A percentile compares a stretch with the other conserved stretches of the same genome.
Conservation (phyloP, 2,797 vertebrate species). For the Melanotaenia pygmaea region DNA sequence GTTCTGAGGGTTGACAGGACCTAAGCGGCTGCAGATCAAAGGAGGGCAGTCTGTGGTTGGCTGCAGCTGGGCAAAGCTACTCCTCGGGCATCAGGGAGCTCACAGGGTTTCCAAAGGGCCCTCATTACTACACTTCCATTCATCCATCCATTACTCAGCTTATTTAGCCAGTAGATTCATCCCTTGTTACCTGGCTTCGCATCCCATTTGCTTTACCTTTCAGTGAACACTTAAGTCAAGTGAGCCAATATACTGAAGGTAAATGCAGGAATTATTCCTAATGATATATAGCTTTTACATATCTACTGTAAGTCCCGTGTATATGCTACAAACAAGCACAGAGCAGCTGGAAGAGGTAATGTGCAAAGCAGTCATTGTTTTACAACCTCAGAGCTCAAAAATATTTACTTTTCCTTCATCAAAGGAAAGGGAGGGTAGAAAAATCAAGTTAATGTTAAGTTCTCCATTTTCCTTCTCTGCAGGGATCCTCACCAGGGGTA, state of each 20-base stretch:
- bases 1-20: constrained; percentile 48
- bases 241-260: constrained; percentile 35
- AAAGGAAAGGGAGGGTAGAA: neutral
- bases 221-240: constrained; percentile 40
- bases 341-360: constrained; percentile 1
- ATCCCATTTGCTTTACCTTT: constrained; percentile 35
- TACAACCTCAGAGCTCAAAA: constrained; percentile 4
- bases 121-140: constrained; percentile 65
- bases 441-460: constrained; percentile 1
- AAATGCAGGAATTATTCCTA: constrained; percentile 30
- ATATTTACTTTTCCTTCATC: constrained; percentile 12
- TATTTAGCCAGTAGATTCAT: constrained; percentile 32
- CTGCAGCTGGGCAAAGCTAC: constrained; percentile 60
- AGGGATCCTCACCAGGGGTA: constrained; percentile 87
- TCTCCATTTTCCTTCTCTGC: neutral
- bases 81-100: constrained; percentile 50
- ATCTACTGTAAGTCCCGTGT: constrained; percentile 4
- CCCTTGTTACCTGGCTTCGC: constrained; percentile 31
- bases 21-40: constrained; percentile 34
- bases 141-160: constrained; percentile 29
- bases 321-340: constrained; percentile 20
- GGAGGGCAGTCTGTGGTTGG: constrained; percentile 25
- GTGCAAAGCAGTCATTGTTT: constrained; percentile 1
- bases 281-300: constrained; percentile 24
- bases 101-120: constrained; percentile 34